Evolutionary conservation across 2,113 vertebrate genomes (phyloP).

Genomic region (Oxyruncus cristatus): DNA sequence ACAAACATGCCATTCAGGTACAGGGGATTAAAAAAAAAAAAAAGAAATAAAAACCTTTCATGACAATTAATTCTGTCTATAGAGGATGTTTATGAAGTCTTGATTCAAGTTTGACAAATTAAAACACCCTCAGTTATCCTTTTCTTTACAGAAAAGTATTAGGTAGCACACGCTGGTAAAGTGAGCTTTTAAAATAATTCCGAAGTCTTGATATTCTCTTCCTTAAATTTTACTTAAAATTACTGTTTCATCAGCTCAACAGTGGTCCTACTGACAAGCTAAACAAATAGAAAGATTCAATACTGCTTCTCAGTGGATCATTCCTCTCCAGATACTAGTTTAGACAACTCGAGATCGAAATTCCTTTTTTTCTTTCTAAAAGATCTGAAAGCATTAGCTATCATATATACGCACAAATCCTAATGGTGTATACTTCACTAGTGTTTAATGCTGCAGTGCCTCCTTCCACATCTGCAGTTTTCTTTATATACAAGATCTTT

Average conservation of each 20-base stretch:
- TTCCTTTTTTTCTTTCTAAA: neutral
- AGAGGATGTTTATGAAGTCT: neutral
- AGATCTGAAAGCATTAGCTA: neutral
- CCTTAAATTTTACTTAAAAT: neutral
- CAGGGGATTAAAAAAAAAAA: neutral
- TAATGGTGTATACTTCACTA: neutral
- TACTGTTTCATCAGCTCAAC: neutral
- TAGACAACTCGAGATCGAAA: neutral
- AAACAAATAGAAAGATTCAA: neutral
- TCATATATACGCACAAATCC: neutral
- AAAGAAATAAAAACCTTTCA: neutral
- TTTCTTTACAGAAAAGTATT: neutral
- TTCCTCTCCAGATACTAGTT: neutral
- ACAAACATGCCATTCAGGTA: neutral
- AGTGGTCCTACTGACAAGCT: neutral
- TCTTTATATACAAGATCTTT: neutral
- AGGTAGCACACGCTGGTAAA: neutral
- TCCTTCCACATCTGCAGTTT: neutral
- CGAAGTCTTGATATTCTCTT: neutral
- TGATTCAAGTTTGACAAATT: neutral
- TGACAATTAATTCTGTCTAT: neutral
- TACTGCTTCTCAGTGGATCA: neutral
- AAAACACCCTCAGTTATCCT: neutral
- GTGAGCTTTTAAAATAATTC: neutral
- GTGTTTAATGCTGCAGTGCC: neutral